These are phyloP conservation scores for Xestia sexstrigata DNA, from an alignment of 2,888 invertebrate genomes.

Conservation along the genomic window DNA sequence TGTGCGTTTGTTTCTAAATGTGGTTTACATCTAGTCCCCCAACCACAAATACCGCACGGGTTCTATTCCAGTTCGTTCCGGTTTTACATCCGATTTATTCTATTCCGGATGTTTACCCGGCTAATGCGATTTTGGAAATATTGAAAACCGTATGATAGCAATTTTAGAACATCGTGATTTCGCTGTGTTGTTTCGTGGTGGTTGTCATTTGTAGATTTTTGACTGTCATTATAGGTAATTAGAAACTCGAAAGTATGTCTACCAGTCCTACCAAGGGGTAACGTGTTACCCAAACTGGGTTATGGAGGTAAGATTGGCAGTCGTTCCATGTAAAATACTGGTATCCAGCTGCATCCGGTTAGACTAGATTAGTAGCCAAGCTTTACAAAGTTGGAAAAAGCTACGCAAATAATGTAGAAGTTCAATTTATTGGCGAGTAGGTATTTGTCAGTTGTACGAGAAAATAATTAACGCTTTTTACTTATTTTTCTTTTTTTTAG, in stretches of 20 bases:
- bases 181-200: neutral
- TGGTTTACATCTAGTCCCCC: neutral
- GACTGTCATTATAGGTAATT: neutral
- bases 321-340: neutral
- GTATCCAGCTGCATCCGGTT: neutral
- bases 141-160: neutral
- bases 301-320: neutral
- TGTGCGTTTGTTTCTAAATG: conserved; percentile 1
- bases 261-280: no score
- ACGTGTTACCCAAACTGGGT: no score
- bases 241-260: neutral
- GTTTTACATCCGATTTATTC: conserved; percentile 30
- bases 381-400: neutral
- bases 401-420: neutral
- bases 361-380: neutral
- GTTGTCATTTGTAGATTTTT: neutral
- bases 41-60: conserved; percentile 21
- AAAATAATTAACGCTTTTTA: neutral
- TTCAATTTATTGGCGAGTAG: neutral
- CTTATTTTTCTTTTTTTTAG: no score
- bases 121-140: neutral
- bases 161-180: neutral
- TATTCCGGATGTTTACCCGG: conserved; percentile 12
- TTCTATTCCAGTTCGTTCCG: conserved; percentile 36
- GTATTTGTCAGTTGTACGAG: neutral